Evolutionary conservation across 2,113 vertebrate species (phyloP), one percentile per base, ranked within the genome.

Genomic region (Strix uralensis): DNA sequence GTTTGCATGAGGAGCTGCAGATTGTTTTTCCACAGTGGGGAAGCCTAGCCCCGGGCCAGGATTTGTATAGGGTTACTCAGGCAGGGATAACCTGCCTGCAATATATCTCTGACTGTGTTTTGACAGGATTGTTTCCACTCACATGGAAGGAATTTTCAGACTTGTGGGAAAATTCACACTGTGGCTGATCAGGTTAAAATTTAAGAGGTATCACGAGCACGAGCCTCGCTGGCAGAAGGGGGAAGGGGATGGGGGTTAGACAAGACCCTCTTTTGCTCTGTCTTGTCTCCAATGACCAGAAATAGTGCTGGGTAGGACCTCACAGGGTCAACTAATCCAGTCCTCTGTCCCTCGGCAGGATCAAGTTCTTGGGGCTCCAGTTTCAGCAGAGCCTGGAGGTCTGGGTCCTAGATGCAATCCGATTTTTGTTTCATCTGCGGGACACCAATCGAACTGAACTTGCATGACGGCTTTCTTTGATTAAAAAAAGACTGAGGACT

Each of bases 191-290:
- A 34, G 46, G 46, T 70, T 70, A 44, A 58, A 75, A 65, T 61
- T 47, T 6, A 29, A 32, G 47, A 36, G 30, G 1, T 2, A 4
- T 2, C 81, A 51, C 0, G 2, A 69, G 81, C 70, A 40, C 0
- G 0, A 74, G 29, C 34, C 30, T 58, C 36, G 10, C 15, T 11
- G 40, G 49, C 46, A 52, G 40, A n/a, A 70, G 25, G 13, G 27
- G 69, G 58, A 80, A 91, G 40, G 78, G 36, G 36, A 18, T 10
- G 54, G 32, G 78, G 25, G 38, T 49, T 42, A 77, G 49, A 13
- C 44, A 58, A 49, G 66, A 22, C 12, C 52, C 34, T 22, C n/a
- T 38, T 54, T 55, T 63, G 86, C 73, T 86, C 40, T n/a, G n/a
- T 42, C 26, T 34, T 32, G 18, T 59, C 70, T 58, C 51, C 79